Base-by-base conservation (phyloP, 1,140 invertebrate genomes). In the Aphis craccivora region DNA sequence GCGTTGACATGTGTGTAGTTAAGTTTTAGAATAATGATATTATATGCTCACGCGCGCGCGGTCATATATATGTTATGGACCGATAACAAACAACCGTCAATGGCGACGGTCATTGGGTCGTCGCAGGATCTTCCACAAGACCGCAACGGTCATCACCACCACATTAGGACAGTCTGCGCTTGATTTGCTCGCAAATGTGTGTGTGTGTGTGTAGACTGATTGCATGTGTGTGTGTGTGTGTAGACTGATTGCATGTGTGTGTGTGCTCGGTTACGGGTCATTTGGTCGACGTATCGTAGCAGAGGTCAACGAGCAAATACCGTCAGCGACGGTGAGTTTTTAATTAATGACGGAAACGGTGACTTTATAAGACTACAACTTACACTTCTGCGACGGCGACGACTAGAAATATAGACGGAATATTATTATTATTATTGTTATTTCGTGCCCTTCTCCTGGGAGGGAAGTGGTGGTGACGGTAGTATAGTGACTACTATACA, bases 261-360 rank as follows among this genome's bases (percentile, higher is more conserved):
- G 37, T 40, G 84, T 35, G 83, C 25, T 14, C 87, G 30, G 45
- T 88, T 48, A 67, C 55, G 55, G 53, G 89, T 67, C 89, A 67
- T 67, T 67, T 67, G 55, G 89, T 90, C 25, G 35, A 25, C 88
- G 89, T 89, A 25, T 37, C 88, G 55, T 40, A 25, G 23, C 53
- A n/a, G 51, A 60, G 88, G 88, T 60, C 89, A 43, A 90, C 89
- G 53, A 90, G 55, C 89, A 40, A 76, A 60, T 30, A 11, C 51
- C 37, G 88, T 40, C 51, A 22, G n/a, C 43, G 88, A 35, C 48
- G 51, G 51, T 25, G n/a, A 40, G 88, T 55, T 55, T 89, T 89
- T 89, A 55, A 89, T 89, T 22, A 67, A 55, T 40, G 40, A 43
- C 53, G 23, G 40, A 90, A 40, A 67, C 40, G 53, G 37, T 55